A percentile compares a stretch with the other conserved stretches of the same genome.
Conservation (phyloP, 53 echinoderm and acorn worm genomes). For the Antedon mediterranea region DNA sequence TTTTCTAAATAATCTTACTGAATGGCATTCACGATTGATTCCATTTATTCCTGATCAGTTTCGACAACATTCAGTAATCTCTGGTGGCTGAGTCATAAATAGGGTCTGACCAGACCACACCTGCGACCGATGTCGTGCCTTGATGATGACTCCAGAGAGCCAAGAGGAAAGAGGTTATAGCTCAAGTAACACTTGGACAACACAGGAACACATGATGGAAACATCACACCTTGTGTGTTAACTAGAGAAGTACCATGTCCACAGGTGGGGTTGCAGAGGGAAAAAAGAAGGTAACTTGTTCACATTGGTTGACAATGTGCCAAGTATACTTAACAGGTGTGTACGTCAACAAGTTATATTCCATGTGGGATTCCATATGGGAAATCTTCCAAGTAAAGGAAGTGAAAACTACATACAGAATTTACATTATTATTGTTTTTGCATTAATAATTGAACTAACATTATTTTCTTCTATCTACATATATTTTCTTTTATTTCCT, state of each 20-base stretch:
- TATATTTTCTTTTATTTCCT: no score
- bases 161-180: background rate
- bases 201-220: background rate
- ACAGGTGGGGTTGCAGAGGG: background rate
- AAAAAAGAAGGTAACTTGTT: background rate
- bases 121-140: background rate
- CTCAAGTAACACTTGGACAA: background rate
- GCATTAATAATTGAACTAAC: no score
- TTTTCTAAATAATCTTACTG: no score
- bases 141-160: background rate
- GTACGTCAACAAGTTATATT: background rate
- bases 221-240: background rate
- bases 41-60: background rate
- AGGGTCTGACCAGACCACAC: background rate
- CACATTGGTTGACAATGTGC: background rate
- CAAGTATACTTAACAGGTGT: background rate
- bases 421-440: background rate
- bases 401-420: background rate
- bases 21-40: no score
- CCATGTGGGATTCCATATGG: background rate
- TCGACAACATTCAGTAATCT: background rate
- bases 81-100: background rate
- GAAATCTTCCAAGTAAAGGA: background rate
- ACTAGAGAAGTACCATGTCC: background rate
- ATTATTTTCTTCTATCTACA: no score